Evolutionary conservation across 2,888 invertebrate genomes (phyloP).

Genomic region (Cephonodes hylas): DNA sequence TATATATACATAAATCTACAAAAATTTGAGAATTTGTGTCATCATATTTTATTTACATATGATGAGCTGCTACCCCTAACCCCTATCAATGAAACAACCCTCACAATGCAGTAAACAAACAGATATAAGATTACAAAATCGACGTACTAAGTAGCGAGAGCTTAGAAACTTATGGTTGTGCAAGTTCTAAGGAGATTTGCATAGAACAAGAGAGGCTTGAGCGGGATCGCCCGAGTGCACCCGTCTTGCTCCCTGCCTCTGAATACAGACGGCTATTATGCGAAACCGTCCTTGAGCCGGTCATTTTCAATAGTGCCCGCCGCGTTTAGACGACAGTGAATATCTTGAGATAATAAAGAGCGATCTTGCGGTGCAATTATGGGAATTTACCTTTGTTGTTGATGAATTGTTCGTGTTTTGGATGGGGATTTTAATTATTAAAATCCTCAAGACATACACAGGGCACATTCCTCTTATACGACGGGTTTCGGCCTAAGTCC

Average conservation of each 20-base stretch:
- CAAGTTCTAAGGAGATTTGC: slow-evolving; percentile 39
- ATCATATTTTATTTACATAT: background rate
- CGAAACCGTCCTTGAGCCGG: slow-evolving; percentile 18
- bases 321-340: slow-evolving; percentile 1
- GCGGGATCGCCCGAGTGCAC: slow-evolving; percentile 15
- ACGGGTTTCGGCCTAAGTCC: no score
- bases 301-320: slow-evolving; percentile 24
- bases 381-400: background rate
- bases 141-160: slow-evolving; percentile 17
- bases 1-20: no score
- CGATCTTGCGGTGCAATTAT: slow-evolving; percentile 12
- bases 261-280: slow-evolving; percentile 23
- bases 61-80: no score
- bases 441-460: no score
- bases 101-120: background rate
- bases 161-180: slow-evolving; percentile 26
- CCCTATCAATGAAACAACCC: no score
- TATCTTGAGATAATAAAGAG: slow-evolving; percentile 28
- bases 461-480: no score
- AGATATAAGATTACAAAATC: background rate
- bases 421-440: no score
- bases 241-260: slow-evolving; percentile 4
- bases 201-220: slow-evolving; percentile 15
- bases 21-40: no score
- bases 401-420: no score